Evolutionary conservation across 2,888 invertebrate species (phyloP).

Genomic region (Stenotaenia linearis): DNA sequence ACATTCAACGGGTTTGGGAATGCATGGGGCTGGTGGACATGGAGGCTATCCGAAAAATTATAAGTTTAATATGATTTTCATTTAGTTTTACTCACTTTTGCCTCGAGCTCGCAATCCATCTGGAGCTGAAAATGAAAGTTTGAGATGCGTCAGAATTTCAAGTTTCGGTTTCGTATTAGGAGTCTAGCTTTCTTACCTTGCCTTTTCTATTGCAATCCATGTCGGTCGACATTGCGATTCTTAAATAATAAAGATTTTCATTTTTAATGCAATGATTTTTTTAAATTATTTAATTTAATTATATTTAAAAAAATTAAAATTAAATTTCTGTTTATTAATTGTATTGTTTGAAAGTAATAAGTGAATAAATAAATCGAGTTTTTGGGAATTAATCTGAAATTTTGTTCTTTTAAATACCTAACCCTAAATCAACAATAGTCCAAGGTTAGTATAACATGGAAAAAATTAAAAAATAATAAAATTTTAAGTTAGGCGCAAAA

Average conservation of each 20-base stretch:
- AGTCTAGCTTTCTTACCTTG: background rate
- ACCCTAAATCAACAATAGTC: too few relatives aligned
- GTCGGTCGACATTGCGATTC: background rate
- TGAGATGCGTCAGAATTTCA: background rate
- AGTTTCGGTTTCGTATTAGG: background rate
- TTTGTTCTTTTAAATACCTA: too few relatives aligned
- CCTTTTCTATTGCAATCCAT: background rate
- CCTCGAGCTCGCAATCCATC: background rate
- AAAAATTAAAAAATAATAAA: too few relatives aligned
- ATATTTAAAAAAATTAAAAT: too few relatives aligned
- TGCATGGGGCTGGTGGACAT: conserved; percentile 3
- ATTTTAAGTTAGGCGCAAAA: too few relatives aligned
- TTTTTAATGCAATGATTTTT: background rate
- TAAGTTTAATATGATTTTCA: background rate
- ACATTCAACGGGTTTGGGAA: background rate
- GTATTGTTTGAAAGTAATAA: too few relatives aligned
- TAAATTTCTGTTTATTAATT: too few relatives aligned
- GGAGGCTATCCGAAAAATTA: background rate
- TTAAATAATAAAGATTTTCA: background rate
- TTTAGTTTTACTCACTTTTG: background rate
- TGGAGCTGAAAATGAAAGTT: background rate
- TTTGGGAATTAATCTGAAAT: too few relatives aligned
- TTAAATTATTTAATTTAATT: background rate
- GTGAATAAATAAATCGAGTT: too few relatives aligned
- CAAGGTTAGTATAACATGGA: too few relatives aligned